Base-by-base conservation (phyloP, 2,113 vertebrate species). In the Ploceus nigricollis region DNA sequence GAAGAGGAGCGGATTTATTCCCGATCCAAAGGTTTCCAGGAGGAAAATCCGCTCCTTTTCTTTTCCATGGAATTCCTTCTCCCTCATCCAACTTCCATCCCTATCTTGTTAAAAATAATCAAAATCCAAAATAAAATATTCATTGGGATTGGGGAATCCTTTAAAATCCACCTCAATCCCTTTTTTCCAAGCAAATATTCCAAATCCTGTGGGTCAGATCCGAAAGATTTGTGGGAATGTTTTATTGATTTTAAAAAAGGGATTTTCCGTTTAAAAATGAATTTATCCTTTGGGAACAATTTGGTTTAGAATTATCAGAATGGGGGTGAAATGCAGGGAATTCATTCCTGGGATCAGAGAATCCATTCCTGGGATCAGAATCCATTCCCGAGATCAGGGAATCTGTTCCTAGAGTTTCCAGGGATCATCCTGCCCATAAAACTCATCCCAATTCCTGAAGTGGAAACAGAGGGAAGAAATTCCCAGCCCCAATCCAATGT, bases 141-240 rank as follows among this genome's bases (percentile, higher is more conserved):
- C 7, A 4, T 15, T 5, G 6, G 9, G 9, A 23, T 65, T 21
- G 3, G 8, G 30, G 33, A 11, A 54, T 17, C 20, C 28, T 64
- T 80, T 63, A 8, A 24, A 51, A 33, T 47, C 25, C 13, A 23
- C 51, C 21, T 45, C 25, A 13, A 57, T 71, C 71, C 0, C 15
- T 63, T 80, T 24, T 28, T 44, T 19, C 17, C 15, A 22, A 48
- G 24, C 2, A 68, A 57, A 33, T 3, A 17, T 37, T 39, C n/a
- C n/a, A 21, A 27, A 17, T 31, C 23, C 28, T 14, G 14, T 2
- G 8, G 20, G 16, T 35, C 31, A 3, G 25, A 20, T 42, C 35
- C 0, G 1, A 23, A 39, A 9, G 3, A 25, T 7, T 13, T 35
- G 2, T 40, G 21, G 66, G 31, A 42, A 35, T 35, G 10, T 16